Evolutionary conservation across 2,888 invertebrate species (phyloP).

Genomic region (Heliconius hortense): DNA sequence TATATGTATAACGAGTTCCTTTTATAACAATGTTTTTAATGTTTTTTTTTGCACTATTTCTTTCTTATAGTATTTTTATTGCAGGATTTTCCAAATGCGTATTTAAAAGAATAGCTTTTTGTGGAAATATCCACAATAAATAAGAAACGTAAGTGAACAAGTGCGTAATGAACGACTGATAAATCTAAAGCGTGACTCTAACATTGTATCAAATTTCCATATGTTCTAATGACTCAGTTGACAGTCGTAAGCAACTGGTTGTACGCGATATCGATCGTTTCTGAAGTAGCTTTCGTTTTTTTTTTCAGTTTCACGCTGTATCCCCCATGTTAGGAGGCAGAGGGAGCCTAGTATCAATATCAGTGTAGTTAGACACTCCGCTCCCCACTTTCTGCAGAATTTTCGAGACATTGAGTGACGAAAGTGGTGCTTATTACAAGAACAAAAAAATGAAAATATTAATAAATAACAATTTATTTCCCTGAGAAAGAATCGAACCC

Average conservation of each 20-base stretch:
- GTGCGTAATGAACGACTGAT: conserved; percentile 21
- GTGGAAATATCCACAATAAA: conserved; percentile 14
- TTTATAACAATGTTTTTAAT: not conserved
- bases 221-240: conserved; percentile 20
- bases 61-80: conserved; percentile 6
- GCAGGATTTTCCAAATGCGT: conserved; percentile 10
- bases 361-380: too few species aligned
- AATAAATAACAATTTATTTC: too few species aligned
- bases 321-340: too few species aligned
- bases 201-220: conserved; percentile 20
- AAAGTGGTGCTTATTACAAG: too few species aligned
- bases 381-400: too few species aligned
- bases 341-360: too few species aligned
- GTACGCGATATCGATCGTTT: not conserved
- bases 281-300: not conserved
- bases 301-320: too few species aligned
- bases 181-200: conserved; percentile 23
- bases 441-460: too few species aligned
- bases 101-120: conserved; percentile 10
- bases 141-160: conserved; percentile 8
- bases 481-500: too few species aligned
- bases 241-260: conserved; percentile 1
- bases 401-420: too few species aligned
- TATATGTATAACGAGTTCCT: not conserved
- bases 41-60: not conserved